A percentile compares a stretch with the other conserved stretches of the same genome.
phyloP scores from a whole-genome alignment of 1,140 invertebrate genomes.

The Temnothorax nylanderi region DNA sequence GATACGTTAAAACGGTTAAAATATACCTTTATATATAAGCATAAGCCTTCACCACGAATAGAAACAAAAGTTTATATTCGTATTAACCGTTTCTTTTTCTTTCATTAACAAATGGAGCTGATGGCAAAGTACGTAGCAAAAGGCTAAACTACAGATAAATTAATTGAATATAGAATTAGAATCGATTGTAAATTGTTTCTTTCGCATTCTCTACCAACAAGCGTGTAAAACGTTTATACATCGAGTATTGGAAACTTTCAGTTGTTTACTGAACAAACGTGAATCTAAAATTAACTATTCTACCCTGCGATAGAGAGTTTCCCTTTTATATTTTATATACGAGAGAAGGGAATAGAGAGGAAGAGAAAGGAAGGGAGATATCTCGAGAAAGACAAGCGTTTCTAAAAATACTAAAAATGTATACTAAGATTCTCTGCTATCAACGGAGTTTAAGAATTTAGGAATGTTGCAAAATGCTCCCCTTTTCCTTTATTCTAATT shows the following conservation, averaged over 20 bases:
- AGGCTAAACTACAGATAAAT: background rate
- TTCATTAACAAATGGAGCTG: background rate
- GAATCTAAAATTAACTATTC: constrained; percentile 26
- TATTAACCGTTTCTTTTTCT: background rate
- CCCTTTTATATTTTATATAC: background rate
- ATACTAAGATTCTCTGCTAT: background rate
- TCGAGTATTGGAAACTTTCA: constrained; percentile 3
- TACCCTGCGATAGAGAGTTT: background rate
- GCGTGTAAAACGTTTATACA: background rate
- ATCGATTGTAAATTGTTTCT: background rate
- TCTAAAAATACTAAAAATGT: background rate
- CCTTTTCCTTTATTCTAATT: background rate
- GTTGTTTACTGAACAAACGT: background rate
- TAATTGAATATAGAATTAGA: constrained; percentile 26
- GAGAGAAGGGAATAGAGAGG: background rate
- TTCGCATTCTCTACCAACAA: background rate
- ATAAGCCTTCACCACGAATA: background rate
- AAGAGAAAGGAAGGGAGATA: background rate
- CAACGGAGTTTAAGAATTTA: background rate
- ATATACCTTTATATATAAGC: background rate
- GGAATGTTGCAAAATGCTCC: background rate
- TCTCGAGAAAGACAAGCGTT: background rate
- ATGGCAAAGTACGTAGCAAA: background rate
- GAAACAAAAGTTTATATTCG: background rate
- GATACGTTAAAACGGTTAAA: background rate